A percentile compares a stretch with the other conserved stretches of the same genome.
phyloP scores from a whole-genome alignment of 2,888 invertebrate genomes.

The Plutella xylostella region DNA sequence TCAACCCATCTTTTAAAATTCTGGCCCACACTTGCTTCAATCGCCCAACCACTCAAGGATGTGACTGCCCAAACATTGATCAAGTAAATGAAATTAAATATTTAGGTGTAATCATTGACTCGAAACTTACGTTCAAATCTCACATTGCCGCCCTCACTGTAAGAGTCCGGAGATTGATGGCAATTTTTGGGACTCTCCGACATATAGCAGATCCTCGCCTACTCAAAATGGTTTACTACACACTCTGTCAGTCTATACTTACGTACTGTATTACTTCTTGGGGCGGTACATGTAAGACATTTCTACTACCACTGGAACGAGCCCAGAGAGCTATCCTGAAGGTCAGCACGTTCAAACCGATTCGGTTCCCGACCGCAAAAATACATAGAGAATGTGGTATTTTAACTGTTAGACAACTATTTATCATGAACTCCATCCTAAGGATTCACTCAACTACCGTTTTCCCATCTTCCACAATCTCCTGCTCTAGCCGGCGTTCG shows the following conservation, averaged over 20 bases:
- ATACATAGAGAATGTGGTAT: neutral
- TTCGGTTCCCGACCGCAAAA: neutral
- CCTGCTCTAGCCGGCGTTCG: too few relatives aligned
- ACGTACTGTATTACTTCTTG: neutral
- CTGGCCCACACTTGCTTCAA: neutral
- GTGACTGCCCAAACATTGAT: neutral
- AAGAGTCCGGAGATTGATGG: neutral
- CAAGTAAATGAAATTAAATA: neutral
- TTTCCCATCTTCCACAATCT: too few relatives aligned
- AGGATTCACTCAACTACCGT: too few relatives aligned
- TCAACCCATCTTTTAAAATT: neutral
- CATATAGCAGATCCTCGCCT: neutral
- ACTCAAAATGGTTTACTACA: neutral
- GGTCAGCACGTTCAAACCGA: neutral
- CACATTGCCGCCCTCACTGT: neutral
- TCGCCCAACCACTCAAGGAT: neutral
- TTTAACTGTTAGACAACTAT: neutral
- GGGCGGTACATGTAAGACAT: neutral
- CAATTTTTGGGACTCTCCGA: neutral
- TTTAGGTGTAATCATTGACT: neutral
- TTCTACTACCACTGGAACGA: neutral
- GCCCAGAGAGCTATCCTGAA: neutral
- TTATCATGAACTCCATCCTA: too few relatives aligned
- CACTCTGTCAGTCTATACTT: neutral
- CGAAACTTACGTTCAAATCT: neutral